Conservation (phyloP, 2,797 vertebrate species). For the Ispidina picta region DNA sequence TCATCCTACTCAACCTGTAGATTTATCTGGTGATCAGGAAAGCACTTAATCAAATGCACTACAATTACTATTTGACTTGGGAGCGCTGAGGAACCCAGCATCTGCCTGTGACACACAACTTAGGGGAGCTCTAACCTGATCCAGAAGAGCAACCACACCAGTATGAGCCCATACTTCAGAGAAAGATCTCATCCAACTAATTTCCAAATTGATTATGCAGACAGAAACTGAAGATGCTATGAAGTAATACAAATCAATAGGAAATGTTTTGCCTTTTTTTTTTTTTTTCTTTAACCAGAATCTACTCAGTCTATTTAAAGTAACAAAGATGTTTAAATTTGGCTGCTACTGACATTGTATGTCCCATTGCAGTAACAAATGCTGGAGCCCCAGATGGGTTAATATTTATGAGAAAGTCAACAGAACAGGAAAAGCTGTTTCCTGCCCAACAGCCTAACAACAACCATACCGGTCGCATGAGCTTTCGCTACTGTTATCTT, state of each 20-base stretch:
- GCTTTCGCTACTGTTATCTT: not conserved
- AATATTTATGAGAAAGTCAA: conserved; percentile 31
- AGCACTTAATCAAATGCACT: not conserved
- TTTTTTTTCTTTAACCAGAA: not conserved
- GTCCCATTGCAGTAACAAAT: not conserved
- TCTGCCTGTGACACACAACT: not conserved
- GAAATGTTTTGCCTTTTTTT: not conserved
- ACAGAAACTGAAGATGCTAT: not conserved
- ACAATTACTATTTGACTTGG: not conserved
- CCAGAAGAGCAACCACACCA: not conserved
- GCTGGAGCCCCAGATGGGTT: conserved; percentile 1
- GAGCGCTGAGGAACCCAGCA: not conserved
- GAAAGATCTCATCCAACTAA: not conserved
- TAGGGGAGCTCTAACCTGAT: not conserved
- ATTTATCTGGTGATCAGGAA: not conserved
- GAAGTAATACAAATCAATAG: not conserved
- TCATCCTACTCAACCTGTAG: not conserved
- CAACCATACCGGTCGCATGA: not conserved
- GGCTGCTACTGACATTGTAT: not conserved
- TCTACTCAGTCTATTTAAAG: not conserved
- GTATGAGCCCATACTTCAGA: not conserved
- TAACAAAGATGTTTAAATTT: not conserved
- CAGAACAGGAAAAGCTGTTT: conserved; percentile 43
- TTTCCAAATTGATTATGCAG: not conserved
- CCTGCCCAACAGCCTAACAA: conserved; percentile 34